Conservation (phyloP, 2,797 vertebrate genomes). For the Lepilemur ruficaudatus region DNA sequence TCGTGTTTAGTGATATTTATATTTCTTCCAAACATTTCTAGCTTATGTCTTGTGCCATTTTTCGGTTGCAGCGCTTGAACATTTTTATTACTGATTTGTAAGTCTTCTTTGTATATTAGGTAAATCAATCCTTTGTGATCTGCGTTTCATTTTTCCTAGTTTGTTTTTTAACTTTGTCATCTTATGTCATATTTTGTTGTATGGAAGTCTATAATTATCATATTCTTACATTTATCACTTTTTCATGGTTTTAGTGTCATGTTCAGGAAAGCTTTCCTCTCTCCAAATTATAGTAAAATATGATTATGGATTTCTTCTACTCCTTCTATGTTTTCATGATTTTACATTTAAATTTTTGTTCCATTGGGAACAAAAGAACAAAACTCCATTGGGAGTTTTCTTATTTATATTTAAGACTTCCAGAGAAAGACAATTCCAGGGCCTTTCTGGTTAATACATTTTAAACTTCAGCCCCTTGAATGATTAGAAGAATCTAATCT, state of each 20-base stretch:
- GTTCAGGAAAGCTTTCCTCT: constrained; percentile 1
- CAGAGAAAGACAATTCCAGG: neutral
- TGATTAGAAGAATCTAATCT: neutral
- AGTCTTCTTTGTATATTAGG: neutral
- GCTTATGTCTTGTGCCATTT: neutral
- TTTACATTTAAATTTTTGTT: constrained; percentile 39
- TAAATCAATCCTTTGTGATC: neutral
- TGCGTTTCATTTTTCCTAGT: neutral
- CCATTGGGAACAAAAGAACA: neutral
- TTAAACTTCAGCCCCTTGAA: neutral
- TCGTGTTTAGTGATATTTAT: neutral
- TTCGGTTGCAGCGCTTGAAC: neutral
- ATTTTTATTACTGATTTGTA: neutral
- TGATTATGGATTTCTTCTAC: neutral
- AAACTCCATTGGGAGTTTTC: neutral
- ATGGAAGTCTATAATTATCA: neutral
- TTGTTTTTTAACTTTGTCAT: neutral
- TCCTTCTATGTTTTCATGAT: neutral
- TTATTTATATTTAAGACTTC: constrained; percentile 12
- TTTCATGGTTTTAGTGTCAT: neutral
- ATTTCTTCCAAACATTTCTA: neutral
- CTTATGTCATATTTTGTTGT: neutral
- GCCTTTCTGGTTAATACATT: neutral
- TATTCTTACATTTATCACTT: neutral
- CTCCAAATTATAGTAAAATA: neutral